A percentile compares a stretch with the other conserved stretches of the same genome.
Evolutionary conservation across 2,888 invertebrate species (phyloP).

Genomic region (Lithosia quadra): DNA sequence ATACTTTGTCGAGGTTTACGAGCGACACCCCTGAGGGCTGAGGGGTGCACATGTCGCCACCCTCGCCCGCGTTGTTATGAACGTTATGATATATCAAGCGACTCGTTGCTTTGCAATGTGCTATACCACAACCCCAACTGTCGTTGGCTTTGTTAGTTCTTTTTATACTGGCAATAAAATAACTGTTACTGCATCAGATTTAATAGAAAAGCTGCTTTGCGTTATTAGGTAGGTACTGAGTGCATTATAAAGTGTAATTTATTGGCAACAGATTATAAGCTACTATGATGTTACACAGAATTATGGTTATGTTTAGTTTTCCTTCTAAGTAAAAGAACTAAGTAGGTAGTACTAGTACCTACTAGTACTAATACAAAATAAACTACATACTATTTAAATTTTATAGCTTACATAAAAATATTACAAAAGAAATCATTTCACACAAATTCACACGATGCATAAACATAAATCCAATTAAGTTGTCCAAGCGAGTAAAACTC

Average conservation of each 20-base stretch:
- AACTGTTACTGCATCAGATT: slow-evolving; percentile 7
- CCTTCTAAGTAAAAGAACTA: background rate
- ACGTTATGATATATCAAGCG: slow-evolving; percentile 62
- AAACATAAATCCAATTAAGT: slow-evolving; percentile 45
- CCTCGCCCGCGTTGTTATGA: slow-evolving; percentile 73
- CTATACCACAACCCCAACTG: slow-evolving; percentile 31
- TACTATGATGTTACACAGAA: background rate
- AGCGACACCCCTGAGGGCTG: slow-evolving; percentile 73
- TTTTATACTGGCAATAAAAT: slow-evolving; percentile 10
- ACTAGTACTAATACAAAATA: background rate
- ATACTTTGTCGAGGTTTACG: slow-evolving; percentile 83
- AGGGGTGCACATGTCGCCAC: slow-evolving; percentile 56
- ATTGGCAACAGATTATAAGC: background rate
- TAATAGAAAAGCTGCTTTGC: slow-evolving; percentile 5
- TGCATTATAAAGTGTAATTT: background rate
- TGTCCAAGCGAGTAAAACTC: slow-evolving; percentile 49
- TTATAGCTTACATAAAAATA: slow-evolving; percentile 8
- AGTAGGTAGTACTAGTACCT: background rate
- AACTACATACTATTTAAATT: background rate
- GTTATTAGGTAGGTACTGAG: slow-evolving; percentile 7
- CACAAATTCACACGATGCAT: slow-evolving; percentile 13
- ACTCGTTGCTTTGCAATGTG: slow-evolving; percentile 53
- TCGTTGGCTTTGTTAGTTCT: slow-evolving; percentile 35
- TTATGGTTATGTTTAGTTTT: background rate
- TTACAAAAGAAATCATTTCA: slow-evolving; percentile 15